Conservation (phyloP, 2,888 invertebrate species). For the Brenthis hecate region DNA sequence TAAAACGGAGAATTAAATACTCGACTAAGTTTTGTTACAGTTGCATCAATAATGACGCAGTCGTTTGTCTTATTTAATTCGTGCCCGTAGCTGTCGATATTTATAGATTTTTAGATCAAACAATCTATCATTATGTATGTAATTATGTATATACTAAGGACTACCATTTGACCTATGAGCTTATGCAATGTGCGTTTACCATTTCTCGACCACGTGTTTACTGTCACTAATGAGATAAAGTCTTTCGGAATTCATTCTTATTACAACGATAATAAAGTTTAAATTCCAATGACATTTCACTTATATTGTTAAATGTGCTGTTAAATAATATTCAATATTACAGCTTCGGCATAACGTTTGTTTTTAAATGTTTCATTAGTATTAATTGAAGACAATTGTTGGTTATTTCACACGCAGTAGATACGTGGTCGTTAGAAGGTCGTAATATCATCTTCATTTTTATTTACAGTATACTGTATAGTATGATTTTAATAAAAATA, state of each 20-base stretch:
- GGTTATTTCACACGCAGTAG: conserved; percentile 44
- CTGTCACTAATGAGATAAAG: conserved; percentile 16
- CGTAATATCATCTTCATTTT: conserved; percentile 19
- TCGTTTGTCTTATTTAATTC: too few species aligned
- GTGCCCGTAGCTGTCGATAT: too few species aligned
- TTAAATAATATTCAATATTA: conserved; percentile 5
- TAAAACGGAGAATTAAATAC: too few species aligned
- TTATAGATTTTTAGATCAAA: background rate
- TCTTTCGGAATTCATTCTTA: background rate
- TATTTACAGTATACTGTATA: background rate
- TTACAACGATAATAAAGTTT: background rate
- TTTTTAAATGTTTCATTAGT: conserved; percentile 11
- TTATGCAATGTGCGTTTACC: conserved; percentile 31
- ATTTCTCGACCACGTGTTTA: conserved; percentile 33
- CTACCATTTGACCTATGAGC: conserved; percentile 33
- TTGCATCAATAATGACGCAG: too few species aligned
- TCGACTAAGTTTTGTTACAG: too few species aligned
- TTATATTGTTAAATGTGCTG: background rate
- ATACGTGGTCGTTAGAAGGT: conserved; percentile 46
- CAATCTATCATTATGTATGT: conserved; percentile 5
- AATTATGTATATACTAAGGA: conserved; percentile 28
- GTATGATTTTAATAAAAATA: background rate
- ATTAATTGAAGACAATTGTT: conserved; percentile 24
- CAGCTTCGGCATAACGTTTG: background rate
- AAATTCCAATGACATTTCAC: background rate